These are phyloP conservation scores for Aleiodes alternator DNA, from an alignment of 2,888 invertebrate species.

Conservation along the genomic window DNA sequence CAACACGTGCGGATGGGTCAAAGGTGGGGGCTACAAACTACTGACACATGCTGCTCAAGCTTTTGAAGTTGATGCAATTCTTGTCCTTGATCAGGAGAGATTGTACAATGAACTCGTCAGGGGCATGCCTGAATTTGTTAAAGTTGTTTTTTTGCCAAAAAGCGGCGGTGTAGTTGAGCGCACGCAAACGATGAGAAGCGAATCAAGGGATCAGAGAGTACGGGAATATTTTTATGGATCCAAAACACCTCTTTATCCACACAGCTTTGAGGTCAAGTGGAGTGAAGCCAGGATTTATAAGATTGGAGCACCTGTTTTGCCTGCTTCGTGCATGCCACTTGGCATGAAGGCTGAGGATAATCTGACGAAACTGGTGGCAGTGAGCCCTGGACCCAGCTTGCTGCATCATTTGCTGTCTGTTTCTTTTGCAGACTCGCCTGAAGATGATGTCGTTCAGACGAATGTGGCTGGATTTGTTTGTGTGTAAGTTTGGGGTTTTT, in stretches of 20 bases:
- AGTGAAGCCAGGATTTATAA: constrained; percentile 93
- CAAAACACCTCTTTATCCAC: constrained; percentile 88
- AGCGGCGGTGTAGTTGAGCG: constrained; percentile 98
- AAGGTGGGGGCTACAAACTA: constrained; percentile 91
- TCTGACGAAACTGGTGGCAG: constrained; percentile 89
- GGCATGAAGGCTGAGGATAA: constrained; percentile 97
- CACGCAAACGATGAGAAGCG: constrained; percentile 83
- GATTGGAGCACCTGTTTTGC: constrained; percentile 94
- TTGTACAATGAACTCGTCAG: constrained; percentile 94
- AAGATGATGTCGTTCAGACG: constrained; percentile 90
- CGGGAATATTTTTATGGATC: constrained; percentile 97
- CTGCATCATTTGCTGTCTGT: constrained; percentile 93
- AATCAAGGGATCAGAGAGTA: constrained; percentile 87
- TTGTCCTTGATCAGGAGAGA: constrained; percentile 97
- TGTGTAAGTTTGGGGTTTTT: constrained; percentile 82
- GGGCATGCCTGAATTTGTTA: constrained; percentile 95
- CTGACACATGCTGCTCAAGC: constrained; percentile 92
- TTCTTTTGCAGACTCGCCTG: constrained; percentile 88
- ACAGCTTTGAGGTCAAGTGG: constrained; percentile 96
- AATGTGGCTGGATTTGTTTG: constrained; percentile 95
- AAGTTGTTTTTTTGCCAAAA: constrained; percentile 93
- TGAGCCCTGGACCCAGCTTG: constrained; percentile 85
- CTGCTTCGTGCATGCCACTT: constrained; percentile 96
- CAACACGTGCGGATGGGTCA: constrained; percentile 99
- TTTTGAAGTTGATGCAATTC: constrained; percentile 96